Conservation (phyloP, 1,140 invertebrate species). For the Ostrea edulis region DNA sequence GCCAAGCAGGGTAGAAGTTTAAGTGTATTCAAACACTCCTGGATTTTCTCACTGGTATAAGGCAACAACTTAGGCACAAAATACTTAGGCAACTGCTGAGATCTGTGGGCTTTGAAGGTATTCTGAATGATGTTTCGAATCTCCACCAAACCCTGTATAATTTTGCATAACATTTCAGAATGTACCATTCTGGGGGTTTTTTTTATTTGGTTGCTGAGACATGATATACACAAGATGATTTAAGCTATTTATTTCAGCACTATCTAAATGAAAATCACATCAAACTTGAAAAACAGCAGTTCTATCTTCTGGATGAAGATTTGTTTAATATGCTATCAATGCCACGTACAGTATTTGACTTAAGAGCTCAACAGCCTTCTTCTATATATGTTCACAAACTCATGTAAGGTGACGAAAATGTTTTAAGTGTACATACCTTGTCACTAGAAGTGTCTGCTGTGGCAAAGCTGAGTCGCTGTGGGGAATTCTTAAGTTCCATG, state of each 20-base stretch:
- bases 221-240: too few species aligned
- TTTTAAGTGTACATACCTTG: constrained; percentile 49
- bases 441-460: constrained; percentile 51
- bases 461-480: constrained; percentile 55
- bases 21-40: not conserved
- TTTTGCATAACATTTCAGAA: not conserved
- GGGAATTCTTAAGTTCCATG: constrained; percentile 52
- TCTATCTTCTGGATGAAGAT: too few species aligned
- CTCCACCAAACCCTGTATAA: constrained; percentile 54
- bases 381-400: too few species aligned
- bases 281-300: too few species aligned
- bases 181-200: not conserved
- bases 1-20: not conserved
- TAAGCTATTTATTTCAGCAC: too few species aligned
- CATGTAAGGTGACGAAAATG: too few species aligned
- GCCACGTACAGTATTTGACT: too few species aligned
- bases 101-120: constrained; percentile 49
- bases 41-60: not conserved
- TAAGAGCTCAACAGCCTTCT: too few species aligned
- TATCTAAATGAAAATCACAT: too few species aligned
- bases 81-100: constrained; percentile 36
- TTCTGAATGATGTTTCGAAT: constrained; percentile 51
- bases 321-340: too few species aligned
- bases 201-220: too few species aligned
- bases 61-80: not conserved